Conservation (phyloP, 2,113 vertebrate genomes). For the Passer montanus region DNA sequence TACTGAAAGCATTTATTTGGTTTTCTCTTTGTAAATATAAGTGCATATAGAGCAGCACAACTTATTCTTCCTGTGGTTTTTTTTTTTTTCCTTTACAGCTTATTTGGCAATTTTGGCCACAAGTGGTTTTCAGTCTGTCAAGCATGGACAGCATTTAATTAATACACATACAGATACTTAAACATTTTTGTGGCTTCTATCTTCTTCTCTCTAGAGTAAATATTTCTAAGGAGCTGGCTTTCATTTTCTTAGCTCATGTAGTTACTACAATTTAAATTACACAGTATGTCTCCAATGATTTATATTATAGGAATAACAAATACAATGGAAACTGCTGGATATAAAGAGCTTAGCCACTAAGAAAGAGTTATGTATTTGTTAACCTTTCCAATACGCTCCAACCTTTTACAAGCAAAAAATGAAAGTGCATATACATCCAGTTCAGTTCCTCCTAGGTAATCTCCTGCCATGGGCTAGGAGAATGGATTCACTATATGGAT, state of each 20-base stretch:
- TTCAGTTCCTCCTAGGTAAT: background rate
- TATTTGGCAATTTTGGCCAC: background rate
- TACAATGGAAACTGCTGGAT: background rate
- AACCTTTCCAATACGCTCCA: background rate
- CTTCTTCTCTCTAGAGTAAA: background rate
- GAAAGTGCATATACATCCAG: background rate
- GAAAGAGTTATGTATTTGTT: constrained; percentile 24
- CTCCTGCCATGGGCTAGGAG: background rate
- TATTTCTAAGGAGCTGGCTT: background rate
- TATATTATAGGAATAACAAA: constrained; percentile 5
- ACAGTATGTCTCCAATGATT: background rate
- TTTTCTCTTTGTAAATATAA: background rate
- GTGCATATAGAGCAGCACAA: background rate
- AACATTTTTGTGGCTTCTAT: constrained; percentile 7
- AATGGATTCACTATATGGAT: background rate
- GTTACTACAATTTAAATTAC: constrained; percentile 13
- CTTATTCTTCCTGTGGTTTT: background rate
- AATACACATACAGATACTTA: background rate
- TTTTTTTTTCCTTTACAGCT: background rate
- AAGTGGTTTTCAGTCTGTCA: background rate
- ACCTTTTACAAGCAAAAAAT: background rate
- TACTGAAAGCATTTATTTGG: background rate
- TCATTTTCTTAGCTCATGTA: background rate
- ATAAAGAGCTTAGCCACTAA: background rate
- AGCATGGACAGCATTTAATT: constrained; percentile 14